Percentiles rank a stretch among this genome's conserved stretches.
Conservation (phyloP, 1,140 invertebrate species). For the Ceratitis capitata region DNA sequence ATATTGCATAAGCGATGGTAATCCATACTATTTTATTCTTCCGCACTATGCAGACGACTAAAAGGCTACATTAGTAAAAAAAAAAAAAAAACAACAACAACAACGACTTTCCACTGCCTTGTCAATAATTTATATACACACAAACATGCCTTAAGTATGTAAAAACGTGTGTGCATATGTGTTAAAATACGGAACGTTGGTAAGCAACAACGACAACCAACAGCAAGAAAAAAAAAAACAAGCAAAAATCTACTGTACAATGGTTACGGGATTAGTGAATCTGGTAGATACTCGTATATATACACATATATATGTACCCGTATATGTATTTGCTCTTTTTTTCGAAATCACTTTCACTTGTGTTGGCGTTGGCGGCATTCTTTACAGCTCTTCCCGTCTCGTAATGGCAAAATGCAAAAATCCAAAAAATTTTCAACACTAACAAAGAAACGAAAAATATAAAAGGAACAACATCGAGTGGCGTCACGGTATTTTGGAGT, state of each 20-base stretch:
- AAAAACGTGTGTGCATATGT: background rate
- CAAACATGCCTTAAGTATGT: background rate
- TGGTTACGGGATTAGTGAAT: conserved; percentile 16
- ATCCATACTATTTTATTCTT: background rate
- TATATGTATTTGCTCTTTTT: background rate
- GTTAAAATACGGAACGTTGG: background rate
- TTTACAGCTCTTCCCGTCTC: background rate
- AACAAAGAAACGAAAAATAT: background rate
- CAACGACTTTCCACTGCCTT: background rate
- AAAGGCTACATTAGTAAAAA: background rate
- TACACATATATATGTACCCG: too few relatives aligned
- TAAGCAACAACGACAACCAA: background rate
- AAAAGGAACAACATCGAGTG: background rate
- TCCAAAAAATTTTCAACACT: background rate
- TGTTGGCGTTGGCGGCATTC: conserved; percentile 17
- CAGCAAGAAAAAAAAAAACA: background rate
- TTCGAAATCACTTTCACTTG: conserved; percentile 14
- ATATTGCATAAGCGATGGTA: background rate
- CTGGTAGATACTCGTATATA: background rate
- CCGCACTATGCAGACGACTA: background rate
- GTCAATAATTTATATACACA: background rate
- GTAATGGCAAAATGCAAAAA: background rate
- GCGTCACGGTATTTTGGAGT: background rate
- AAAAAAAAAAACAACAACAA: background rate
- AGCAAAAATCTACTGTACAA: background rate